Evolutionary conservation across 2,888 invertebrate species (phyloP).

Genomic region (Lasioglossum marginatum): DNA sequence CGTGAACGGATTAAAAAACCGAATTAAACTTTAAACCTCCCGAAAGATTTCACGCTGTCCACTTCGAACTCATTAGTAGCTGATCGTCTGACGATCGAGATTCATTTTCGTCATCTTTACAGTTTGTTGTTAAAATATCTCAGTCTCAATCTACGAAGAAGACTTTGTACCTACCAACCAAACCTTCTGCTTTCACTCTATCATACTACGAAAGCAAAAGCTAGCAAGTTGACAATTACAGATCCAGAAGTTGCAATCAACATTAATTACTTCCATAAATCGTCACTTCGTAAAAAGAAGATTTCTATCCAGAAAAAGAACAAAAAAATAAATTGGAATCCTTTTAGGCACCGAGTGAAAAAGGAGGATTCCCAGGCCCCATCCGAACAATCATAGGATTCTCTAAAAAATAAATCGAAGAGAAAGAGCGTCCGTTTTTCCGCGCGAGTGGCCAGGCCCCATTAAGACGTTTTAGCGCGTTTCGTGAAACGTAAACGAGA

Average conservation of each 20-base stretch:
- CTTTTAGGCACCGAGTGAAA: neutral
- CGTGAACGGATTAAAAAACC: neutral
- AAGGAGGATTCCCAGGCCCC: neutral
- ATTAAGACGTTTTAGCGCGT: constrained; percentile 83
- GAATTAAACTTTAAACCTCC: neutral
- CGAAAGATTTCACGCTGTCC: neutral
- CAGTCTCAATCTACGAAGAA: neutral
- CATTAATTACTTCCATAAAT: neutral
- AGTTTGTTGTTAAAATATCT: neutral
- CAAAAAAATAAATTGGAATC: neutral
- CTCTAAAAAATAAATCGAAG: neutral
- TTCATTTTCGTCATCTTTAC: neutral
- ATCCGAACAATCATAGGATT: neutral
- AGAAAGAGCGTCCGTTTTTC: constrained; percentile 50
- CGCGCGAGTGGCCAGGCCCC: constrained; percentile 36
- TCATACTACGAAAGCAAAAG: neutral
- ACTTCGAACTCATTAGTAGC: neutral
- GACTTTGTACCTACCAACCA: neutral
- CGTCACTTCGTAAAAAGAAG: neutral
- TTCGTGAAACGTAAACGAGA: constrained; percentile 74
- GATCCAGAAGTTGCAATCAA: neutral
- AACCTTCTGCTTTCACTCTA: neutral
- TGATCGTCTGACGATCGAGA: neutral
- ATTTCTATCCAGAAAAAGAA: neutral
- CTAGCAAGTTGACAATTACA: neutral